Percentiles rank a stretch among this genome's conserved stretches.
Evolutionary conservation across 2,113 vertebrate species (phyloP).

Genomic region (Pagrus major): DNA sequence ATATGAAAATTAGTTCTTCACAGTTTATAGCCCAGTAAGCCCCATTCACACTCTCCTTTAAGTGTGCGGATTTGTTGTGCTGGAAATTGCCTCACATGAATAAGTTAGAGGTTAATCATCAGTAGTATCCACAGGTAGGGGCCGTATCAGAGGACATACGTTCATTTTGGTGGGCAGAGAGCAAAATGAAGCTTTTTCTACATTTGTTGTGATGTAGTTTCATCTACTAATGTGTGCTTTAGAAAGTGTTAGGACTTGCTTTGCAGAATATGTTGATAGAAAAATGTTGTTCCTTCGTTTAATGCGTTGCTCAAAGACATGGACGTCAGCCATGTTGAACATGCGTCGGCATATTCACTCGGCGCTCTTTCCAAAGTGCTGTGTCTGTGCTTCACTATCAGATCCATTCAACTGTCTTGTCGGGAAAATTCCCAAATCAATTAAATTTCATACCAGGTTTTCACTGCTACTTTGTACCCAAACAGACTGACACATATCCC

Average conservation of each 20-base stretch:
- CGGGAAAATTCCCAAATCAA: no score
- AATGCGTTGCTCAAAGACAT: not conserved
- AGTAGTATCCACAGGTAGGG: not conserved
- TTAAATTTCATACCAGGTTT: no score
- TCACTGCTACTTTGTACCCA: no score
- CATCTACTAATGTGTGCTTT: not conserved
- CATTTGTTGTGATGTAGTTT: not conserved
- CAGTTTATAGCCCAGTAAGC: constrained; percentile 23
- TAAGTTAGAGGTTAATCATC: not conserved
- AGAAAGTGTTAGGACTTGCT: not conserved
- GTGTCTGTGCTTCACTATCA: no score
- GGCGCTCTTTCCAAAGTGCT: no score
- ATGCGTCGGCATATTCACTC: no score
- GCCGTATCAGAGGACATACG: not conserved
- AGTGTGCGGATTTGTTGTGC: not conserved
- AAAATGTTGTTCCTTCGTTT: not conserved
- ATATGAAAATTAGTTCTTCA: constrained; percentile 31
- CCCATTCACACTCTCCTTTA: not conserved
- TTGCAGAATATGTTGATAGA: not conserved
- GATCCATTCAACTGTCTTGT: no score
- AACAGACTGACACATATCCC: no score
- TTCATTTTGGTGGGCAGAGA: not conserved
- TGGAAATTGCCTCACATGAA: not conserved
- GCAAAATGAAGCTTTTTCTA: not conserved
- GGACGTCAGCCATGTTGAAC: no score